Evolutionary conservation across 2,888 invertebrate genomes (phyloP).

Genomic region (Cephus sareptanus): DNA sequence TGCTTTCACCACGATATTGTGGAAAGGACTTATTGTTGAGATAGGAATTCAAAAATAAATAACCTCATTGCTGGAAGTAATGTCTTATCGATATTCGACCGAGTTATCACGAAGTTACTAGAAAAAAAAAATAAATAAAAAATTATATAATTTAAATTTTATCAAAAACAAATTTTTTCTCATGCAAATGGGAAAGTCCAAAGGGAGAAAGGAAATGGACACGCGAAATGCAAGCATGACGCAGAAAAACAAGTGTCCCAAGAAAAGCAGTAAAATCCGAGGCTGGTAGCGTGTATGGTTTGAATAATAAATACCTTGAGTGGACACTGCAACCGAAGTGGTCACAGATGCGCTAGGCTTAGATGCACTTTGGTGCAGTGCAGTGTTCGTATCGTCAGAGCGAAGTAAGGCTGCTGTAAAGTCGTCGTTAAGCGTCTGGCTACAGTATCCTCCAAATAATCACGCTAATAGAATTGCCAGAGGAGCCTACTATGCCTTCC

Average conservation of each 20-base stretch:
- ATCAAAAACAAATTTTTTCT: not conserved
- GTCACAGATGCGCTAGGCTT: constrained; percentile 52
- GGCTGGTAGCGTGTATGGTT: constrained; percentile 23
- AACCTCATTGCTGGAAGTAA: not conserved
- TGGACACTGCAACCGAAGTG: constrained; percentile 42
- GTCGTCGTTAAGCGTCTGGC: constrained; percentile 32
- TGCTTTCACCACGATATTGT: not conserved
- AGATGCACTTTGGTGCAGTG: constrained; percentile 57
- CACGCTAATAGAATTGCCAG: not conserved
- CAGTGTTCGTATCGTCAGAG: constrained; percentile 31
- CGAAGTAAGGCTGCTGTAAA: constrained; percentile 28
- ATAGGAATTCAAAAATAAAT: not conserved
- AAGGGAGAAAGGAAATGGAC: not conserved
- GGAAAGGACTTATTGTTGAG: not conserved
- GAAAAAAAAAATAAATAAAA: not conserved
- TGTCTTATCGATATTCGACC: not conserved
- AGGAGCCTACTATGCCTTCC: not conserved
- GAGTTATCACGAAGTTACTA: not conserved
- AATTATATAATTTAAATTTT: not conserved
- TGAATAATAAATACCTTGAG: constrained; percentile 48
- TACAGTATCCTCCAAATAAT: not conserved
- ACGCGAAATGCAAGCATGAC: not conserved
- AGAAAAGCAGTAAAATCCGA: not conserved
- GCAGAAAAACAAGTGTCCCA: not conserved
- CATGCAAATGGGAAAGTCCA: not conserved